Evolutionary conservation across 2,888 invertebrate species (phyloP), one percentile per base, ranked within the genome.

Genomic region (Xestia c-nigrum): DNA sequence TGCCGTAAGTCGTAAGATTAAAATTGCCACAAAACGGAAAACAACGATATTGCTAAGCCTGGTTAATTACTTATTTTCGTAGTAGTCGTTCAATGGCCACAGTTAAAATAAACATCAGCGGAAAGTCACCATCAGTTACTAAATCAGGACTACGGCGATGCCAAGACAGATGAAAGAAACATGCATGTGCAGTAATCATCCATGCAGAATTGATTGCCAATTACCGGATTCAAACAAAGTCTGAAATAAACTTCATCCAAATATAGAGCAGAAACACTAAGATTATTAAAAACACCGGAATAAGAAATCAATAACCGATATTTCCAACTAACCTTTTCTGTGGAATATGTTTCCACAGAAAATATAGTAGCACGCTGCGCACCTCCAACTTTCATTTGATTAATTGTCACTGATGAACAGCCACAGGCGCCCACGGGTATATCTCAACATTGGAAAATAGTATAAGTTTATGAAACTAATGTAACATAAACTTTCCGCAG

Each of bases 381-480:
- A 14, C 73, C 38, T n/a, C 55, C 52, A 57, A 57, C n/a, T 64
- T 31, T 77, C n/a, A 55, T 31, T 57, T 21, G 5, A 69, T 69
- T 52, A 21, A 69, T 43, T 55, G 52, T 46, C 64, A 57, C n/a
- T n/a, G 31, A 9, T 47, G 38, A 57, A 83, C 43, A 59, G 31
- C n/a, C n/a, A 16, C 50, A n/a, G n/a, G 6, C 61, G 38, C 38
- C 19, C 61, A 63, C 63, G 55, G 19, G 21, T 71, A 47, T 70
- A 78, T 40, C 47, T 71, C 47, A 70, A 61, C 70, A 50, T 61
- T 16, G 46, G n/a, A 50, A 24, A 70, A 61, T 79, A 80, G 66
- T 66, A 21, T 21, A 83, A 61, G 52, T 57, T 21, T 47, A 55
- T 59, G 40, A 59, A 70, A 70, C 84, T 47, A 80, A 78, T 70